Conservation (phyloP, 2,113 vertebrate species). For the Serilophus lunatus region DNA sequence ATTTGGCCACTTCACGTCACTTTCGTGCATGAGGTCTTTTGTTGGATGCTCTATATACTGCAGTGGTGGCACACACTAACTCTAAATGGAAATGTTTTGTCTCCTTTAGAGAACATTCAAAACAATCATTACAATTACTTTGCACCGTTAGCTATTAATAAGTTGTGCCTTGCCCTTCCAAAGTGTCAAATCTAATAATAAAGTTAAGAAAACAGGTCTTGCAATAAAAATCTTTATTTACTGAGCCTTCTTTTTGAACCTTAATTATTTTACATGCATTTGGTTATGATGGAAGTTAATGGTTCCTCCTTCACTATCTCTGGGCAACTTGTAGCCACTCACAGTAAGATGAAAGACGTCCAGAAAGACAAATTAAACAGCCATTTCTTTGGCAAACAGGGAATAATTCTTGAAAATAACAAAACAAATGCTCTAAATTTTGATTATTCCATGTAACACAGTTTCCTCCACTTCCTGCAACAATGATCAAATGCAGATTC, state of each 20-base stretch:
- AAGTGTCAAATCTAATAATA: not conserved
- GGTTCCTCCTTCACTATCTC: not conserved
- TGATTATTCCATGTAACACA: conserved; percentile 22
- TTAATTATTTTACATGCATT: accelerated
- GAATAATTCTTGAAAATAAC: conserved; percentile 31
- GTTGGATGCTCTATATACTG: not conserved
- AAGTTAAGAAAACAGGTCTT: not conserved
- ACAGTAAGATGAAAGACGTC: not conserved
- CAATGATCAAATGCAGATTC: not conserved
- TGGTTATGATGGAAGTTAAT: not conserved
- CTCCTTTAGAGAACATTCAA: not conserved
- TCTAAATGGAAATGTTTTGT: not conserved
- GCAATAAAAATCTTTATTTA: not conserved
- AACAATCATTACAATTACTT: not conserved
- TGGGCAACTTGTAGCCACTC: not conserved
- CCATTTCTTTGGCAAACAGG: not conserved
- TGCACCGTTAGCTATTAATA: not conserved
- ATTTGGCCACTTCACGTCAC: not conserved
- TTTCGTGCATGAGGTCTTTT: not conserved
- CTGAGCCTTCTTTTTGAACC: accelerated
- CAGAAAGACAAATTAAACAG: not conserved
- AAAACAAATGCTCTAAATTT: conserved; percentile 3
- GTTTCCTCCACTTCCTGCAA: conserved; percentile 40
- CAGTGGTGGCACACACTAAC: not conserved
- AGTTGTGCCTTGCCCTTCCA: not conserved